Evolutionary conservation across 2,113 vertebrate species (phyloP).

Genomic region (Lota lota): DNA sequence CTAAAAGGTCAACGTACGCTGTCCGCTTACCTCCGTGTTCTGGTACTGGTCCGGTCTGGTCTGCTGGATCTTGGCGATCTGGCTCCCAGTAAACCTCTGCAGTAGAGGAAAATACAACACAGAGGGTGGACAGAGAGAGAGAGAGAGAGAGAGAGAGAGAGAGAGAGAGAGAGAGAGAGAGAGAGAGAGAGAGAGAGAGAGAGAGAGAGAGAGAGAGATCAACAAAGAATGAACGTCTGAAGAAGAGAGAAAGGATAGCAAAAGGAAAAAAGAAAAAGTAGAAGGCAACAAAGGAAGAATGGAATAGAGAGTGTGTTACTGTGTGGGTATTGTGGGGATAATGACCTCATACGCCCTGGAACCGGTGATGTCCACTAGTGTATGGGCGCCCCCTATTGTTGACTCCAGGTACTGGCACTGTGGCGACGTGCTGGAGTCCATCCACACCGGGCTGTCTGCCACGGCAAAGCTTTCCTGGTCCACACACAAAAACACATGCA

Average conservation of each 20-base stretch:
- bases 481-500: background rate
- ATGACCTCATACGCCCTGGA: conserved; percentile 91
- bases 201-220: background rate
- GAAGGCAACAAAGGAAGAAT: background rate
- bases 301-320: background rate
- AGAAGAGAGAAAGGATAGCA: too few species aligned
- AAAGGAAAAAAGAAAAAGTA: background rate
- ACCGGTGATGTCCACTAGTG: conserved; percentile 82
- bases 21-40: conserved; percentile 80
- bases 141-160: conserved; percentile 7
- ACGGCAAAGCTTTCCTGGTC: conserved; percentile 83
- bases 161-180: background rate
- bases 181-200: background rate
- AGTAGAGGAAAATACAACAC: background rate
- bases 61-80: conserved; percentile 87
- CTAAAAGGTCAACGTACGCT: background rate
- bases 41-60: conserved; percentile 73
- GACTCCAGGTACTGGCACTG: conserved; percentile 83
- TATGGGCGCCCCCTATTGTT: conserved; percentile 78
- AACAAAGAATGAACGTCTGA: background rate
- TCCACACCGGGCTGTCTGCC: conserved; percentile 84
- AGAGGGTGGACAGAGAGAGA: background rate
- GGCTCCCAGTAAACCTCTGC: conserved; percentile 96
- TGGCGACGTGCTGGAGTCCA: conserved; percentile 87
- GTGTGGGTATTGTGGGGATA: background rate